Evolutionary conservation across 92 coral and sea anemone genomes (phyloP).

Genomic region (Metridium senile): DNA sequence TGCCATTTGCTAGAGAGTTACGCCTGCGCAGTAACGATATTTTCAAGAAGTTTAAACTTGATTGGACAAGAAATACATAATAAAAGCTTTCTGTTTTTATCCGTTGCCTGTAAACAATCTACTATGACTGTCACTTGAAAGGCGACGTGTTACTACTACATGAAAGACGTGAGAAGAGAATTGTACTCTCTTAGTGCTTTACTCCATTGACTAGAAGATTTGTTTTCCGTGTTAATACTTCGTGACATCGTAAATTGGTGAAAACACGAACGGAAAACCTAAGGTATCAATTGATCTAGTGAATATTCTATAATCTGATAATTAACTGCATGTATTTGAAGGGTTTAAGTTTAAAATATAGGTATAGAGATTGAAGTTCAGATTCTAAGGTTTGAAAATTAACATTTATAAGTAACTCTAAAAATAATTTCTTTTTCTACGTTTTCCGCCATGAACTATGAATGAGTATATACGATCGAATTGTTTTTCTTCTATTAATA

Average conservation of each 20-base stretch:
- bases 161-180: neutral
- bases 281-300: neutral
- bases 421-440: too few relatives aligned
- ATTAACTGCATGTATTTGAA: neutral
- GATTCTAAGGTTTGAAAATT: too few relatives aligned
- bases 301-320: neutral
- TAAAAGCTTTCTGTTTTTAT: neutral
- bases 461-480: too few relatives aligned
- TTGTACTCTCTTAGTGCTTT: too few relatives aligned
- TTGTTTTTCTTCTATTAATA: too few relatives aligned
- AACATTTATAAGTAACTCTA: too few relatives aligned
- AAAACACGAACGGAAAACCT: neutral
- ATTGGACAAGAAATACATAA: neutral
- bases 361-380: too few relatives aligned
- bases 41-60: neutral
- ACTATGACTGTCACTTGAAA: neutral
- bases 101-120: neutral
- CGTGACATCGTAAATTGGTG: neutral
- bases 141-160: neutral
- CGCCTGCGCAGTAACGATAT: neutral
- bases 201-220: too few relatives aligned
- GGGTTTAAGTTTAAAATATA: neutral
- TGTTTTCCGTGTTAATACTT: neutral
- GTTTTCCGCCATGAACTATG: too few relatives aligned
- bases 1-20: neutral